Base-by-base conservation (phyloP, 2,888 invertebrate species). In the Yponomeuta plumbellus region DNA sequence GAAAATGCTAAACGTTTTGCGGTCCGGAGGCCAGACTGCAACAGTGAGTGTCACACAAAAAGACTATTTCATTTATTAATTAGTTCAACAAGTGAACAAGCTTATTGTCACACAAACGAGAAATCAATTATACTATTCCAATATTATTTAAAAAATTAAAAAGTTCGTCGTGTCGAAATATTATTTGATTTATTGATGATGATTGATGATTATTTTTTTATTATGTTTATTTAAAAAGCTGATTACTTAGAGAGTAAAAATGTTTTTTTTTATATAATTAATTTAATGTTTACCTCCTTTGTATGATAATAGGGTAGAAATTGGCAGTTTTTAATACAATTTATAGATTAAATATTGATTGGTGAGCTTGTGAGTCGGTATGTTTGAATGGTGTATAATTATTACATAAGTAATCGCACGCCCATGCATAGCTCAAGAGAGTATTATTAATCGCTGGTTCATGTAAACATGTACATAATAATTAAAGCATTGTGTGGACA, bases 61-160 rank as follows among this genome's bases (percentile, higher is more conserved):
- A 56, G 39, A 64, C 59, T 67, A 63, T 63, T 22, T 44, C 63
- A 68, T 72, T 71, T 71, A 69, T 68, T 72, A 72, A 71, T 69
- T 72, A 72, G 71, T 69, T 66, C 68, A 70, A 69, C 69, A 68
- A 67, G 78, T 78, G 78, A 76, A 76, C 74, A 73, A 71, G 74
- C 57, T 66, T 23, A 26, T 72, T 71, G 76, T 80, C 78, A 75
- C 77, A 74, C 73, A 76, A 79, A 78, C 76, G 75, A 81, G 74
- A 82, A 85, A 90, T 86, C 86, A 86, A 88, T 84, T 88, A 61
- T 13, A 64, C 44, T 65, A 90, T 91, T 91, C 90, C 89, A 90
- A 84, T 85, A 85, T 83, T 84, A 85, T 80, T 76, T 72, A 76
- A 80, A 78, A 79, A 75, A 76, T 80, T 80, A 82, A 84, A 83